Conservation (phyloP, 2,113 vertebrate species). For the Chloropsis hardwickii region DNA sequence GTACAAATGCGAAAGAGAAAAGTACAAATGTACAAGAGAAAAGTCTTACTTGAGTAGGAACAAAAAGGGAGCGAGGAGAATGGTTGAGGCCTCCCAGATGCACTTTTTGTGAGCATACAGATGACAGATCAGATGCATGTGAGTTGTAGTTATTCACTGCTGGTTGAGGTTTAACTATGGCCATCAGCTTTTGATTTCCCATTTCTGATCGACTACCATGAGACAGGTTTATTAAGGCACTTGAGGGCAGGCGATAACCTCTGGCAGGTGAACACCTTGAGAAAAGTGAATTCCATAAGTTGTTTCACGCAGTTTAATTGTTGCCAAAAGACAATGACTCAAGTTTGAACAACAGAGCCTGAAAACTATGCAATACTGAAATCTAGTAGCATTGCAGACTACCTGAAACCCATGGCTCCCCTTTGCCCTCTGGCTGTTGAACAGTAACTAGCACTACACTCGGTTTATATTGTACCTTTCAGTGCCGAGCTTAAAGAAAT, state of each 20-base stretch:
- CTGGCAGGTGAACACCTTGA: slow-evolving; percentile 82
- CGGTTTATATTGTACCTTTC: background rate
- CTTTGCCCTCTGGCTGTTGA: background rate
- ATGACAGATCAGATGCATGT: slow-evolving; percentile 45
- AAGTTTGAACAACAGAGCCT: background rate
- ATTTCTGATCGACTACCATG: slow-evolving; percentile 86
- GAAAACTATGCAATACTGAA: background rate
- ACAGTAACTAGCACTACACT: background rate
- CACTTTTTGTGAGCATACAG: slow-evolving; percentile 67
- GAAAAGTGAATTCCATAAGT: background rate
- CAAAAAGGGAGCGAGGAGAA: slow-evolving; percentile 89
- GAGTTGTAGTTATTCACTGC: slow-evolving; percentile 68
- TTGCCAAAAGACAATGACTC: background rate
- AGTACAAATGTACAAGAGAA: too few species aligned
- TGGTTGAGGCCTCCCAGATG: slow-evolving; percentile 86
- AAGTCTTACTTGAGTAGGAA: slow-evolving; percentile 84
- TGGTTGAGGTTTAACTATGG: slow-evolving; percentile 92
- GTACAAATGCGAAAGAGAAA: background rate
- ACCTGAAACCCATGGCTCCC: background rate
- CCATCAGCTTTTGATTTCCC: slow-evolving; percentile 85
- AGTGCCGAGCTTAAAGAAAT: background rate
- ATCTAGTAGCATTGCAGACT: background rate
- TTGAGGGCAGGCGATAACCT: slow-evolving; percentile 90
- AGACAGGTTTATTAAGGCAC: slow-evolving; percentile 94
- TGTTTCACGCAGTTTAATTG: background rate